Percentiles rank a stretch among this genome's conserved stretches.
Conservation (phyloP, 92 coral and sea anemone genomes). For the Paragorgia papillata region DNA sequence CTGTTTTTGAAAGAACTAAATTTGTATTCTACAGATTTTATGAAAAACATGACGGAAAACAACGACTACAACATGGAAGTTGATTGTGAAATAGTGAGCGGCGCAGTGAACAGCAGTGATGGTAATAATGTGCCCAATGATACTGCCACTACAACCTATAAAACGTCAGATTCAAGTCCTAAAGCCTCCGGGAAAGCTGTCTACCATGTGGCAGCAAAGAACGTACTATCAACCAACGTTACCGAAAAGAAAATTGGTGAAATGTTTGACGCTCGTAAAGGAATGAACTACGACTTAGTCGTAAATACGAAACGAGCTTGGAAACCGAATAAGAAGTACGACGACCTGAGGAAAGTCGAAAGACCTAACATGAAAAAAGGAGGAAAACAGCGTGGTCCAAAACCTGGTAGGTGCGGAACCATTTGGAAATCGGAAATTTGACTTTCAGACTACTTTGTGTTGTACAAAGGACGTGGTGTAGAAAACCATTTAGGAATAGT, state of each 20-base stretch:
- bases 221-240: slow-evolving; percentile 22
- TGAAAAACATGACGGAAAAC: slow-evolving; percentile 15
- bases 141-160: not conserved
- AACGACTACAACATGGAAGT: not conserved
- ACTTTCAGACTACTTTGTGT: not conserved
- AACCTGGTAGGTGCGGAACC: slow-evolving; percentile 38
- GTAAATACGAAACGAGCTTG: slow-evolving; percentile 41
- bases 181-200: slow-evolving; percentile 1
- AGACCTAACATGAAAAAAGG: slow-evolving; percentile 24
- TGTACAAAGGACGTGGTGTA: too few relatives aligned
- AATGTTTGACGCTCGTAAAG: slow-evolving; percentile 38
- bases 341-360: slow-evolving; percentile 37
- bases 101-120: not conserved
- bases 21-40: slow-evolving; percentile 38
- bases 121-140: not conserved
- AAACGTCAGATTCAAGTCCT: not conserved
- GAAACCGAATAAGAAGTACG: slow-evolving; percentile 46
- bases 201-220: slow-evolving; percentile 42
- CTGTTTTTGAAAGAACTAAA: slow-evolving; percentile 30
- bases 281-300: slow-evolving; percentile 35
- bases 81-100: not conserved
- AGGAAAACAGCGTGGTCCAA: slow-evolving; percentile 18
- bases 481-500: too few relatives aligned
- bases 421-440: too few relatives aligned
- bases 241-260: slow-evolving; percentile 42